Evolutionary conservation across 2,113 vertebrate genomes (phyloP).

Genomic region (Myotis davidii): DNA sequence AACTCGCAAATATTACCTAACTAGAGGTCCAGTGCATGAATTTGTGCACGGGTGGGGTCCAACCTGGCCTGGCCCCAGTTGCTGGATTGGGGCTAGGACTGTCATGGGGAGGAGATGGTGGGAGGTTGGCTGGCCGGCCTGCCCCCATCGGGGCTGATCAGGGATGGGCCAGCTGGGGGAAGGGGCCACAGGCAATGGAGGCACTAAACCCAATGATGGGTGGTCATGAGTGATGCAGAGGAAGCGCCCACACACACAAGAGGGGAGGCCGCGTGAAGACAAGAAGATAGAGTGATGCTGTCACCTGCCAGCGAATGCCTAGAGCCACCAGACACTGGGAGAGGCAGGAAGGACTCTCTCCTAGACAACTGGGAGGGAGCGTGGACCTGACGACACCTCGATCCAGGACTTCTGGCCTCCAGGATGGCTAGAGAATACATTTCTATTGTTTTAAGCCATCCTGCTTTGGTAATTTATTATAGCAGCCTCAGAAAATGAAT

Average conservation of each 20-base stretch:
- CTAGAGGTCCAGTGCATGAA: too few species aligned
- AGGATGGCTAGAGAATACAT: rapidly evolving
- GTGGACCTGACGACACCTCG: rapidly evolving
- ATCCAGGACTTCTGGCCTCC: neutral
- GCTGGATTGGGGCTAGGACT: too few species aligned
- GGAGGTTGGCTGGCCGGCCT: too few species aligned
- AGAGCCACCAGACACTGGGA: rapidly evolving
- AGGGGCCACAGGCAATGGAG: neutral
- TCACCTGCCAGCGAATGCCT: rapidly evolving
- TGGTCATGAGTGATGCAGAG: rapidly evolving
- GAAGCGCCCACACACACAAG: rapidly evolving
- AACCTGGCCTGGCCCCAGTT: too few species aligned
- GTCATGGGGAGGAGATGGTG: too few species aligned
- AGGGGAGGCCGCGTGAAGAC: neutral
- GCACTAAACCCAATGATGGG: rapidly evolving
- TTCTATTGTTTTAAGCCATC: neutral
- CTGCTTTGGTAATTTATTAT: neutral
- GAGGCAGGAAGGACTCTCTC: too few species aligned
- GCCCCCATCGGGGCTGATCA: too few species aligned
- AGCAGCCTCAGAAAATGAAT: rapidly evolving
- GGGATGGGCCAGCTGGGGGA: too few species aligned
- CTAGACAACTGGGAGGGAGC: neutral
- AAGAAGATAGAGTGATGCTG: rapidly evolving
- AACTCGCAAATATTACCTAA: neutral
- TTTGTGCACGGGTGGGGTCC: too few species aligned